phyloP scores from a whole-genome alignment of 2,888 invertebrate species.

The Dryococelus australis region DNA sequence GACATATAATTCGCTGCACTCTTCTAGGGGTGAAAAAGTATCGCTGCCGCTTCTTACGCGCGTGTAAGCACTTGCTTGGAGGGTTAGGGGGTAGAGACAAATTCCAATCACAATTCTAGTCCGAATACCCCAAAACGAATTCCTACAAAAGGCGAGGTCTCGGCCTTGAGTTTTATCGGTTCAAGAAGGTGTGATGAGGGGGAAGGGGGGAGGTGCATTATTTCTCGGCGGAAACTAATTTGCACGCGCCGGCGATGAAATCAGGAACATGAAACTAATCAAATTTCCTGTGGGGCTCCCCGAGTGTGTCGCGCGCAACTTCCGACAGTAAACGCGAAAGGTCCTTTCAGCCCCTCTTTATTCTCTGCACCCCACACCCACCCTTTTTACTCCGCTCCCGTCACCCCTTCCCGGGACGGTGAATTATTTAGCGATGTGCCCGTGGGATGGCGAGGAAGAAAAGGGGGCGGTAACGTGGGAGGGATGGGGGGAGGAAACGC shows the following conservation, averaged over 20 bases:
- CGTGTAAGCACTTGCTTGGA: too few species aligned
- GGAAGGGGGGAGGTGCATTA: not conserved
- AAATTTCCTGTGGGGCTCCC: not conserved
- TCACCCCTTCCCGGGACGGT: not conserved
- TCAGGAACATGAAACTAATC: slow-evolving; percentile 12
- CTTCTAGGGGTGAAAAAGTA: too few species aligned
- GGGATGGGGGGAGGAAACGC: not conserved
- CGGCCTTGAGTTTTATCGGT: not conserved
- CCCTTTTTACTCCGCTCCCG: not conserved
- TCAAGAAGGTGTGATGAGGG: not conserved
- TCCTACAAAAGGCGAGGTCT: not conserved
- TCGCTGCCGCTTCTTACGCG: too few species aligned
- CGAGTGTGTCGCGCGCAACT: not conserved
- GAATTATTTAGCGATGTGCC: not conserved
- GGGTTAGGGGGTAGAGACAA: too few species aligned
- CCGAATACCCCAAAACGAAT: not conserved
- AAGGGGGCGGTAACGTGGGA: not conserved
- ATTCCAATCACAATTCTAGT: not conserved
- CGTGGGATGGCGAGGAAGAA: not conserved
- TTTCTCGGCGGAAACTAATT: not conserved
- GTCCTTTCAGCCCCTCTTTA: not conserved
- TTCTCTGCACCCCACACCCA: not conserved
- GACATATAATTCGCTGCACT: too few species aligned
- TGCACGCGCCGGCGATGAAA: slow-evolving; percentile 1
- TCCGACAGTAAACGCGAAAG: not conserved